Evolutionary conservation across 1,140 invertebrate genomes (phyloP), one percentile per base, ranked within the genome.

Genomic region (Pseudomyrmex cubaensis): DNA sequence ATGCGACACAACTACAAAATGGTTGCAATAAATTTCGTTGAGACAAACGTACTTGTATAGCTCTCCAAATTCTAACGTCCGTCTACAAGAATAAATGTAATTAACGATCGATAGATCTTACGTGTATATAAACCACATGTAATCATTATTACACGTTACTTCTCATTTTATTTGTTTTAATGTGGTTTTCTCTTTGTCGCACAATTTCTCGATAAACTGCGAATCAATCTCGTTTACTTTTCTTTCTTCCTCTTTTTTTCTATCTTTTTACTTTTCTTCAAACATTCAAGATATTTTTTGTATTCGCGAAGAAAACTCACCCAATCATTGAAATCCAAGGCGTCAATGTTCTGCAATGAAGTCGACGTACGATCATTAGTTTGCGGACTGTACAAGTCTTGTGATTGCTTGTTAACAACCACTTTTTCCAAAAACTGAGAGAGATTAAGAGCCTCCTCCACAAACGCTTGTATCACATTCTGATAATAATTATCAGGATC

Each of bases 401-500:
- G 77, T 93, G 77, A 70, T 48, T 50, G 92, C 22, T 86, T 86
- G 3, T 93, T 90, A 17, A 78, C 88, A 20, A 94, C 95, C 44
- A 99, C 97, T 92, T 97, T 97, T 90, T 98, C 96, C 69, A 99
- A 95, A 95, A 99, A 99, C 25, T 97, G 96, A 15, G 97, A 96
- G 70, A 99, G 95, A 93, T 99, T 98, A 44, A 98, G 94, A 15
- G 97, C 97, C 94, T 99, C 98, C 1, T 97, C 96, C 22, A 99
- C 97, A 84, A 99, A 95, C 25, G 98, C 98, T 74, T 98, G 95
- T 92, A 98, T 98, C 57, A 99, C 98, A 66, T 98, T 98, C 90
- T 96, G 96, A 94, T 98, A 99, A 95, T 99, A 98, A 61, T 95
- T 95, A 90, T 97, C 97, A 0, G 97, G 96, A 87, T 95, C 93